A percentile compares a stretch with the other conserved stretches of the same genome.
Conservation (phyloP, 2,113 vertebrate species). For the Serinus canaria region DNA sequence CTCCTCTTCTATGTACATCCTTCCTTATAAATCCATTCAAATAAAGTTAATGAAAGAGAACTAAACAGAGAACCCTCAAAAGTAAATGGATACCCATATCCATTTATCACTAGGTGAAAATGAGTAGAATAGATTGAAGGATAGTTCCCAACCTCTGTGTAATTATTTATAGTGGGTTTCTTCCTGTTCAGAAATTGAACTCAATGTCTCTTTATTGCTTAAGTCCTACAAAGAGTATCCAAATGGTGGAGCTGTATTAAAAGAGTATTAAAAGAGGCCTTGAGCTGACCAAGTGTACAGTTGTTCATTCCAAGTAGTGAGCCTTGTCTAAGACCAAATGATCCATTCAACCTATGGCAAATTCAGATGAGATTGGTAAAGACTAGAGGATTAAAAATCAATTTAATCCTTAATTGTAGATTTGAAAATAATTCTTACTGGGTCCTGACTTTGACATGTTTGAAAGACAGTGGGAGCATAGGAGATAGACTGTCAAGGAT, state of each 20-base stretch:
- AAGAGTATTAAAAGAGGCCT: not conserved
- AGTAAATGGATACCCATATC: not conserved
- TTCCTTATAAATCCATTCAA: not conserved
- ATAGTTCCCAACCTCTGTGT: not conserved
- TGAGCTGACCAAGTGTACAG: not conserved
- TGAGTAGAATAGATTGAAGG: not conserved
- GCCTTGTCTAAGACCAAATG: not conserved
- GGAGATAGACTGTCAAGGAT: not conserved
- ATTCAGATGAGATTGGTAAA: not conserved
- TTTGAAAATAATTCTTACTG: not conserved
- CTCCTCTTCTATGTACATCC: not conserved
- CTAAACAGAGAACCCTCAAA: not conserved
- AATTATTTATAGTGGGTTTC: not conserved
- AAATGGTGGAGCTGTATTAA: not conserved
- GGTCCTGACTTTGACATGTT: not conserved
- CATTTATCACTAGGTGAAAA: not conserved
- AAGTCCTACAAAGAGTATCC: not conserved
- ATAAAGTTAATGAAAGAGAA: not conserved
- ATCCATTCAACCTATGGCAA: not conserved
- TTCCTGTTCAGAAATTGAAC: not conserved
- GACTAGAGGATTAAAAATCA: not conserved
- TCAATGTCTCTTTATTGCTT: not conserved
- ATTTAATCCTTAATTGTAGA: not conserved
- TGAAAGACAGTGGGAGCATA: not conserved
- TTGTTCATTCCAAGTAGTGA: not conserved